phyloP scores from a whole-genome alignment of 2,113 vertebrate genomes.

The Zingel zingel region DNA sequence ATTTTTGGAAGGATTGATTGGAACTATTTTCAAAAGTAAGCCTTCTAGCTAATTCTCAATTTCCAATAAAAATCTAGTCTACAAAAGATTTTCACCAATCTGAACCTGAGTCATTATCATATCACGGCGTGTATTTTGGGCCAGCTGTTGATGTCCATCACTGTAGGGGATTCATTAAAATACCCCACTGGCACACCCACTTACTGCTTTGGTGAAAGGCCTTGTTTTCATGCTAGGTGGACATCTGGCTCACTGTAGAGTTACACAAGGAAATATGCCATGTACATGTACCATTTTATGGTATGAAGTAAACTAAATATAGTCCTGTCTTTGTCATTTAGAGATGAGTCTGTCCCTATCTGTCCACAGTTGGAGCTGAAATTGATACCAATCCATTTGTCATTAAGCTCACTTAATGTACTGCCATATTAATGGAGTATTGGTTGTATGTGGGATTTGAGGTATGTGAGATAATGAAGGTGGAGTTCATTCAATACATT shows the following conservation, averaged over 20 bases:
- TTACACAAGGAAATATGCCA: constrained; percentile 56
- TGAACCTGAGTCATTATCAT: constrained; percentile 3
- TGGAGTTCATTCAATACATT: background rate
- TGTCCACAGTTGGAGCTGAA: constrained; percentile 18
- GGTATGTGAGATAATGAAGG: constrained; percentile 18
- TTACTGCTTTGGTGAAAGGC: constrained; percentile 52
- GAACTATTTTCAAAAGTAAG: constrained; percentile 12
- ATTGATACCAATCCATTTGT: constrained; percentile 27
- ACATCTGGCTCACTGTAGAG: constrained; percentile 70
- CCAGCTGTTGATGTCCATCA: constrained; percentile 36
- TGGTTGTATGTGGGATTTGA: background rate
- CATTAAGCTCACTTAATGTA: constrained; percentile 8
- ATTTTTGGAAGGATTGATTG: background rate
- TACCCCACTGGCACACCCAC: constrained; percentile 50
- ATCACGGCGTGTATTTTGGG: constrained; percentile 26
- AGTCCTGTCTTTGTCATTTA: constrained; percentile 43
- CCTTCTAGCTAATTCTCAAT: background rate
- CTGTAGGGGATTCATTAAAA: constrained; percentile 63
- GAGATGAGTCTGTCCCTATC: background rate
- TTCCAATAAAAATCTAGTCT: background rate
- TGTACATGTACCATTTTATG: constrained; percentile 61
- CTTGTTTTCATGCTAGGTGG: constrained; percentile 70
- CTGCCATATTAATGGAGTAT: constrained; percentile 9
- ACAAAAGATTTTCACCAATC: background rate
- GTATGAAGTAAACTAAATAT: constrained; percentile 51